Base-by-base conservation (phyloP, 2,888 invertebrate species). In the Globia sparganii region DNA sequence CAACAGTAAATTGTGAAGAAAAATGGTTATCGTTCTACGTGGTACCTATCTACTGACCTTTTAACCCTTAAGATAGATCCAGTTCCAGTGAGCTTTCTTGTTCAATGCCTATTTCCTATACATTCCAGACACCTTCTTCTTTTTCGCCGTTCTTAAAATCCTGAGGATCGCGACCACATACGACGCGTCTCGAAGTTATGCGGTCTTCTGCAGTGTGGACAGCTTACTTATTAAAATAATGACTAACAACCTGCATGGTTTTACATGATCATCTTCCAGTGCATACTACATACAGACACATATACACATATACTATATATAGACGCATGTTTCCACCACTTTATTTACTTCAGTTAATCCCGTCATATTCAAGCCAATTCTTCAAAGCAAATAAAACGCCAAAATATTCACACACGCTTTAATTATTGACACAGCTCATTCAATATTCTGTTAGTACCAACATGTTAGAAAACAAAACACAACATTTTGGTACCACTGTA, bases 371-470 rank as follows among this genome's bases (percentile, higher is more conserved):
- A 25, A 21, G 25, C 18, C 28, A 37, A 53, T 15, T 4, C 5
- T 37, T n/a, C 28, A 62, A 59, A 66, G 25, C 58, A 49, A 62
- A 68, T 62, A 2, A 64, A 79, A 43, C 25, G 6, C 0, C 34
- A 65, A 74, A 64, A 77, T 58, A 58, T 66, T 25, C 34, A 65
- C 49, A 62, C 56, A 13, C 11, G 28, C 37, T 58, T 76, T n/a
- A 77, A 85, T 66, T 70, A 75, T 77, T 68, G 53, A 80, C 67
- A 58, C 31, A 3, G 25, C 28, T 79, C 62, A 74, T 83, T 73
- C 31, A 21, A 53, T 21, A 86, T 77, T 86, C 71, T 49, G 72
- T 86, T 80, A 83, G 37, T 62, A 56, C 66, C 53, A 70, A 69
- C 49, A 77, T 62, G 18, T 65, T 69, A 64, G 53, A 34, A 68